Evolutionary conservation across 2,888 invertebrate species (phyloP).

Genomic region (Saturnia pavonia): DNA sequence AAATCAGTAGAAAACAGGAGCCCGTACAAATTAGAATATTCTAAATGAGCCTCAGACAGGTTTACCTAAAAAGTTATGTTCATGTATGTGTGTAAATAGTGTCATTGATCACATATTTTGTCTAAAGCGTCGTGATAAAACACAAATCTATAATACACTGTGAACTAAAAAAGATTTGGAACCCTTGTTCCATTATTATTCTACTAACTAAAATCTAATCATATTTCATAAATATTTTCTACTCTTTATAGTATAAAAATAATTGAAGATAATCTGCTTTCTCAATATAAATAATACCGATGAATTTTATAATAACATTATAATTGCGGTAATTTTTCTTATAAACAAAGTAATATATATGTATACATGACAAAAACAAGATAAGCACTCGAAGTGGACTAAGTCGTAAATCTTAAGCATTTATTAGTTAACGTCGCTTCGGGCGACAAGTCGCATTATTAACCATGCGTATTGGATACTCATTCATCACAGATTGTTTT

Average conservation of each 20-base stretch:
- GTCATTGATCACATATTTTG: no score
- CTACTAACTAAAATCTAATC: background rate
- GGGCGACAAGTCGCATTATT: constrained; percentile 38
- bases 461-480: constrained; percentile 37
- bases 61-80: no score
- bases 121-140: no score
- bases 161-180: no score
- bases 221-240: background rate
- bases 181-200: background rate
- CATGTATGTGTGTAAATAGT: no score
- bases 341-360: constrained; percentile 18
- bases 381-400: constrained; percentile 20
- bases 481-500: constrained; percentile 43
- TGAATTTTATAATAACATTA: background rate
- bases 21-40: no score
- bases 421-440: constrained; percentile 43
- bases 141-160: no score
- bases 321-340: constrained; percentile 5
- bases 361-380: constrained; percentile 19
- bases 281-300: no score
- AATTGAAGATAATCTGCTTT: no score
- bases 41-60: no score
- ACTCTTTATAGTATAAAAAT: background rate
- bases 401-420: constrained; percentile 37
- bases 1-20: no score